Conservation (phyloP, 2,888 invertebrate genomes). For the Agrotis puta region DNA sequence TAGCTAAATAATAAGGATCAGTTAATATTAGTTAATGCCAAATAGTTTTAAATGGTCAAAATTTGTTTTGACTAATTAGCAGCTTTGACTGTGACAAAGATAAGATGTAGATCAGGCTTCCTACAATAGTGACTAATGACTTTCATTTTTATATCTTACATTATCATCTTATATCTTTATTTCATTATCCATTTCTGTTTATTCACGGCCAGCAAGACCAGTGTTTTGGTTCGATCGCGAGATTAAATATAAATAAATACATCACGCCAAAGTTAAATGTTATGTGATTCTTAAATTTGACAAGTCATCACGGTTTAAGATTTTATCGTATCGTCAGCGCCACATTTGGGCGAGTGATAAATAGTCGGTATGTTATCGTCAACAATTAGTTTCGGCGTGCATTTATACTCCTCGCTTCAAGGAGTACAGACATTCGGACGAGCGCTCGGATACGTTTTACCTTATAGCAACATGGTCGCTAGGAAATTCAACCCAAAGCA, state of each 20-base stretch:
- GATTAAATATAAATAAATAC: conserved; percentile 15
- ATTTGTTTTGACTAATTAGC: too few relatives aligned
- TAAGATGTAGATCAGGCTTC: background rate
- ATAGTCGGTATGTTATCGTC: conserved; percentile 41
- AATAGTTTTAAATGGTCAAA: too few relatives aligned
- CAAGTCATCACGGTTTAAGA: conserved; percentile 23
- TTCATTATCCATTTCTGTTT: conserved; percentile 17
- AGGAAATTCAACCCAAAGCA: conserved; percentile 84
- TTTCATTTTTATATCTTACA: conserved; percentile 26
- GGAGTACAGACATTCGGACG: conserved; percentile 70
- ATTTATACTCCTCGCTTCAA: conserved; percentile 67
- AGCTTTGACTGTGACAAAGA: background rate
- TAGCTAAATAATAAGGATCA: too few relatives aligned
- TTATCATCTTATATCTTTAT: conserved; percentile 32
- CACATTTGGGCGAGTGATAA: conserved; percentile 8
- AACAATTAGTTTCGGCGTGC: conserved; percentile 62
- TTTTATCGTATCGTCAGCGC: conserved; percentile 21
- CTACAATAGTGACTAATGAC: conserved; percentile 20
- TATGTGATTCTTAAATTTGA: background rate
- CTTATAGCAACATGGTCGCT: conserved; percentile 76
- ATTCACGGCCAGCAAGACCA: conserved; percentile 1
- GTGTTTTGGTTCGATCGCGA: conserved; percentile 18
- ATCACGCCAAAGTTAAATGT: conserved; percentile 8
- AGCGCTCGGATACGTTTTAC: conserved; percentile 75
- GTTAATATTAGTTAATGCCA: too few relatives aligned